Percentiles rank a stretch among this genome's conserved stretches.
These are phyloP conservation scores for Aegotheles bennettii DNA, from an alignment of 2,113 vertebrate genomes.

Conservation along the genomic window DNA sequence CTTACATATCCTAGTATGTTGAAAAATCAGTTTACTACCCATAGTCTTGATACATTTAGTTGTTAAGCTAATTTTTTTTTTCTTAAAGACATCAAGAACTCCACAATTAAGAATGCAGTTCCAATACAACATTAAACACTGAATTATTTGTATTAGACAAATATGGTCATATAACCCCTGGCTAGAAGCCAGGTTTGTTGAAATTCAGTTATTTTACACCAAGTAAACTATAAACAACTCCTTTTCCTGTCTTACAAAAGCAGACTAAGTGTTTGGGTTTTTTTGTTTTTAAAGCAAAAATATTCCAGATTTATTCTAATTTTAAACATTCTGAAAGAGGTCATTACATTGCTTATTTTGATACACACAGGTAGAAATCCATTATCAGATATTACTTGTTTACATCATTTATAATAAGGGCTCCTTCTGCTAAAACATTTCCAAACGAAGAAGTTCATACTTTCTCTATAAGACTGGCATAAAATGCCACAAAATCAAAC, in stretches of 20 bases:
- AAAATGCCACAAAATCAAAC: neutral
- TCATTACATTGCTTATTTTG: neutral
- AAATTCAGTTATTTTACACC: neutral
- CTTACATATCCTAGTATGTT: neutral
- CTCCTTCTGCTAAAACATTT: neutral
- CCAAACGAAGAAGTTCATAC: neutral
- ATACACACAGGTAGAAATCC: neutral
- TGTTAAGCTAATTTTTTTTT: neutral
- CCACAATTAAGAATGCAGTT: neutral
- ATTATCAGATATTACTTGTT: neutral
- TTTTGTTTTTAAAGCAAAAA: neutral
- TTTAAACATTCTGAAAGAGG: neutral
- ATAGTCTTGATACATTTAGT: neutral
- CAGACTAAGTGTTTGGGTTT: rapidly evolving
- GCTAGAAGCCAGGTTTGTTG: neutral
- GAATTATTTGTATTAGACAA: neutral
- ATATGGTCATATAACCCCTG: neutral
- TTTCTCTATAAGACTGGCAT: neutral
- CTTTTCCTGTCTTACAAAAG: neutral
- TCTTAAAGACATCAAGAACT: neutral
- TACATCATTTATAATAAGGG: neutral
- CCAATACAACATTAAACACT: neutral
- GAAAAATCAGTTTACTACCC: neutral
- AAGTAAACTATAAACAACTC: neutral
- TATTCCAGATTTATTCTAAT: neutral